Percentiles rank a stretch among this genome's conserved stretches.
Conservation (phyloP, 35 echinoderm and acorn worm genomes). For the Chiridota heheva region DNA sequence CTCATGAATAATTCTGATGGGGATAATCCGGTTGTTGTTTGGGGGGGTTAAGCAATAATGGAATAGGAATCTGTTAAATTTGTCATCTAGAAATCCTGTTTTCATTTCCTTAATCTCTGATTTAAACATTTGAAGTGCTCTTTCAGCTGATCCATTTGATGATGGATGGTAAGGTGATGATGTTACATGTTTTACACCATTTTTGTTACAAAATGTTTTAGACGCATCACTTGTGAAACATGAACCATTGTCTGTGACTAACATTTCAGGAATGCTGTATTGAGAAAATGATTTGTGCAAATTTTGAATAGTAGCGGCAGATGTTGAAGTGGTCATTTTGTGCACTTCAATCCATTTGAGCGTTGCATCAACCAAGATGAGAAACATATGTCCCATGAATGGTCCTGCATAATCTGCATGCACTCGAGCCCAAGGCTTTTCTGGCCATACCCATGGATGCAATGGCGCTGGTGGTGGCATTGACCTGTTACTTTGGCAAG, state of each 20-base stretch:
- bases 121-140: too few species aligned
- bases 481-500: slow-evolving; percentile 24
- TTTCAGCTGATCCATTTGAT: slow-evolving; percentile 32
- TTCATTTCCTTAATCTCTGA: too few species aligned
- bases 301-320: slow-evolving; percentile 30
- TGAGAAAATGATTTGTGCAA: slow-evolving; percentile 42
- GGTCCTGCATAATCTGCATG: slow-evolving; percentile 70
- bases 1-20: too few species aligned
- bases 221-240: slow-evolving; percentile 60
- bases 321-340: slow-evolving; percentile 43
- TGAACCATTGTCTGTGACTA: slow-evolving; percentile 63
- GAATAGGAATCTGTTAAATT: too few species aligned
- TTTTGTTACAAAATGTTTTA: slow-evolving; percentile 17
- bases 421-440: slow-evolving; percentile 38
- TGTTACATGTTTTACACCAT: slow-evolving; percentile 64
- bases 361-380: slow-evolving; percentile 46
- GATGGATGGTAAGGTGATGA: slow-evolving; percentile 55
- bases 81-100: too few species aligned
- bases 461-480: slow-evolving; percentile 29
- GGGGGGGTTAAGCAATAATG: too few species aligned
- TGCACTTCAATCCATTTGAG: slow-evolving; percentile 69
- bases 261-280: slow-evolving; percentile 46
- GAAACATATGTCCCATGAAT: slow-evolving; percentile 52
- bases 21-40: too few species aligned
- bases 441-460: slow-evolving; percentile 56